phyloP scores from a whole-genome alignment of 2,888 invertebrate species.

The Cremastinae sp. region DNA sequence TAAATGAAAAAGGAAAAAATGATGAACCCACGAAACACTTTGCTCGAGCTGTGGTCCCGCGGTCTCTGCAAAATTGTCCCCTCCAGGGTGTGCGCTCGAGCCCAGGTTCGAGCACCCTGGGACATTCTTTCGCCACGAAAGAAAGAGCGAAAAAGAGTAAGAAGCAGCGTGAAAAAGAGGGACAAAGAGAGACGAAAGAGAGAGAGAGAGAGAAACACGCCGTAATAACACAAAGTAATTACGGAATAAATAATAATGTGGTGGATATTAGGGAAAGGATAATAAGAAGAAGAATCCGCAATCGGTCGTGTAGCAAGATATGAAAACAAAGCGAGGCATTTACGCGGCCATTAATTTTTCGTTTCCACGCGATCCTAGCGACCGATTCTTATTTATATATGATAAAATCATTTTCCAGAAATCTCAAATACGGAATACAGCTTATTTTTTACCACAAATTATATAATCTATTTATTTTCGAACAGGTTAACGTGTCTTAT shows the following conservation, averaged over 20 bases:
- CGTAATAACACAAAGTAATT: conserved; percentile 47
- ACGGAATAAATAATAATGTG: conserved; percentile 43
- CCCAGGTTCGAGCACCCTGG: neutral
- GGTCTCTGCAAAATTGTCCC: too few species aligned
- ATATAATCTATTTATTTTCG: too few species aligned
- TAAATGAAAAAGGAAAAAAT: too few species aligned
- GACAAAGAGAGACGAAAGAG: neutral
- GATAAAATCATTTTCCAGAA: neutral
- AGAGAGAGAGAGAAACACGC: conserved; percentile 25
- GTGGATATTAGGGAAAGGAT: conserved; percentile 5
- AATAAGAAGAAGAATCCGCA: conserved; percentile 1
- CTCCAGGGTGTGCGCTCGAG: too few species aligned
- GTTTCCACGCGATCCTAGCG: neutral
- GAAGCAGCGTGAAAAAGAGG: neutral
- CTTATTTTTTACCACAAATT: too few species aligned
- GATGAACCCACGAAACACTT: too few species aligned
- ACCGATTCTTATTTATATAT: conserved; percentile 20
- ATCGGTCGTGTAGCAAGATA: conserved; percentile 7
- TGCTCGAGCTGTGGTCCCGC: too few species aligned
- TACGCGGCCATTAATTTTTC: conserved; percentile 21
- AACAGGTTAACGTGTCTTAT: too few species aligned
- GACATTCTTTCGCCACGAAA: neutral
- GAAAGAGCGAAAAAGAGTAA: neutral
- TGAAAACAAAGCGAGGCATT: conserved; percentile 48
- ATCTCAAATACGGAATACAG: neutral